phyloP scores from a whole-genome alignment of 2,888 invertebrate genomes.

The Parnassius orleans region DNA sequence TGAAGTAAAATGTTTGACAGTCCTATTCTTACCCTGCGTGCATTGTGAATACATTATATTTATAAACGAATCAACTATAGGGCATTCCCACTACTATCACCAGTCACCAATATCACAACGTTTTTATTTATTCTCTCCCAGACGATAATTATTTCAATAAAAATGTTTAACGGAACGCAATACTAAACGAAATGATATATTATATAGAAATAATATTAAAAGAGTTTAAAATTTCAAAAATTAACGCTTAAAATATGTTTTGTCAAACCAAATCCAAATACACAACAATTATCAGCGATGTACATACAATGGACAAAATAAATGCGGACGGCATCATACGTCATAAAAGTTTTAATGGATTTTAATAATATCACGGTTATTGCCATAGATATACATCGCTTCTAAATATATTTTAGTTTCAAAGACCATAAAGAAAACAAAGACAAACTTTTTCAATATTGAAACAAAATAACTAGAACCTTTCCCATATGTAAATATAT shows the following conservation, averaged over 20 bases:
- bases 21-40: no score
- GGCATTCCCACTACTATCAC: slow-evolving; percentile 55
- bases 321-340: slow-evolving; percentile 13
- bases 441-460: slow-evolving; percentile 4
- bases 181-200: no score
- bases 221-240: no score
- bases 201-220: no score
- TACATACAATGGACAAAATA: neutral
- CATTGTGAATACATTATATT: slow-evolving; percentile 28
- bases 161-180: neutral
- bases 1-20: no score
- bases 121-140: neutral
- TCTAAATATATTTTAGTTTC: neutral
- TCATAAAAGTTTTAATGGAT: neutral
- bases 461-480: slow-evolving; percentile 15
- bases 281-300: no score
- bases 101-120: slow-evolving; percentile 59
- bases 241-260: no score
- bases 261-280: no score
- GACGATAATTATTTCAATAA: neutral
- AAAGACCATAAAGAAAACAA: neutral
- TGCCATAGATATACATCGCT: slow-evolving; percentile 13
- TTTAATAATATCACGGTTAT: neutral
- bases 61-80: slow-evolving; percentile 40
- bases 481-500: slow-evolving; percentile 10